Conservation (phyloP, 2,113 vertebrate species). For the Oncorhynchus clarkii region DNA sequence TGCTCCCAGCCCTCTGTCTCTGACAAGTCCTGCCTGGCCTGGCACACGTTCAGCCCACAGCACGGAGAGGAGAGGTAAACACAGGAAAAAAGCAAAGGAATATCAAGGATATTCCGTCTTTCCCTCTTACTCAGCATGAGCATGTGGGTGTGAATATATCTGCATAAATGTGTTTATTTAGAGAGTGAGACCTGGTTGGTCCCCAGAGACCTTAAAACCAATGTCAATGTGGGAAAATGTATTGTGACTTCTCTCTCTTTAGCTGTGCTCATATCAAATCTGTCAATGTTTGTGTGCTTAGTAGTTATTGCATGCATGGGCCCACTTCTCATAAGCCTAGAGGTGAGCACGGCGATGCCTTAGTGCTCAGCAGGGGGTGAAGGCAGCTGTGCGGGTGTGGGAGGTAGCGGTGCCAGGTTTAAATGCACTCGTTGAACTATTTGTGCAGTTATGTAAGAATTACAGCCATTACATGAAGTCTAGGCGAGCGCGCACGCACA, state of each 20-base stretch:
- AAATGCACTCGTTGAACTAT: conserved; percentile 16
- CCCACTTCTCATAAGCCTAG: background rate
- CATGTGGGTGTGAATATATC: background rate
- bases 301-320: background rate
- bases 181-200: no score
- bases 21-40: background rate
- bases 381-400: conserved; percentile 8
- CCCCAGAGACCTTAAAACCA: no score
- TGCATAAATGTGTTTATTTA: background rate
- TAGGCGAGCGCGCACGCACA: background rate
- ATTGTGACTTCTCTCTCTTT: background rate
- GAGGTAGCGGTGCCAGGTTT: conserved; percentile 6
- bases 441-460: conserved; percentile 36
- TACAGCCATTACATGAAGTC: background rate
- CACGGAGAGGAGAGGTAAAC: background rate
- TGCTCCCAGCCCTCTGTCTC: background rate
- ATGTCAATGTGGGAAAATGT: background rate
- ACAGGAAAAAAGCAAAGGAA: background rate
- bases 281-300: no score
- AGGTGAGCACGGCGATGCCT: conserved; percentile 11
- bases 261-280: no score
- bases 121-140: background rate
- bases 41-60: background rate
- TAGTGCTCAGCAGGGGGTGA: background rate
- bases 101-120: background rate